Evolutionary conservation across 2,888 invertebrate genomes (phyloP).

Genomic region (Caenorhabditis angaria): DNA sequence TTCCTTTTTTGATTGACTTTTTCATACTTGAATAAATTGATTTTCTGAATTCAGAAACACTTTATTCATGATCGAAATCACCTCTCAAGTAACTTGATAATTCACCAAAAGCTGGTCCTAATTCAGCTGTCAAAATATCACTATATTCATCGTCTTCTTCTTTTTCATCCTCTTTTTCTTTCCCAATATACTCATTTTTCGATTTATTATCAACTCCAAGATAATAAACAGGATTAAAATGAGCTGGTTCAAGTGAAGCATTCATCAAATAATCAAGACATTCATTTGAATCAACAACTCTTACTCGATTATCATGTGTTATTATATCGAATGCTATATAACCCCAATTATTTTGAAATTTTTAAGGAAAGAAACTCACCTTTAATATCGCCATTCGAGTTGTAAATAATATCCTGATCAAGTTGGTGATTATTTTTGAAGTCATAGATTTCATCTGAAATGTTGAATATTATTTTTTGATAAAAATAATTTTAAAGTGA

Average conservation of each 20-base stretch:
- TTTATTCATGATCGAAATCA: background rate
- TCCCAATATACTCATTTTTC: background rate
- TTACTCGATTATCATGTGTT: background rate
- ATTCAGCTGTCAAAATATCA: background rate
- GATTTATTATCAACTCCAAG: background rate
- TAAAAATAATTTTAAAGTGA: background rate
- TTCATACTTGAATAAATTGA: no score
- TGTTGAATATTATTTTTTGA: background rate
- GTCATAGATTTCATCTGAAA: conserved; percentile 1
- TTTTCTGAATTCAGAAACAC: no score
- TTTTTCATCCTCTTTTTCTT: background rate
- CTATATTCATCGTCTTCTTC: background rate
- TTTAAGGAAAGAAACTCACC: background rate
- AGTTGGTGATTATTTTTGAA: background rate
- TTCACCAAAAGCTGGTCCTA: background rate
- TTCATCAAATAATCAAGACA: background rate
- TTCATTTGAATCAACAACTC: conserved; percentile 10
- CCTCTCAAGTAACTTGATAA: background rate
- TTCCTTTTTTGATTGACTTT: no score
- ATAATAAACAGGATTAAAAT: conserved; percentile 6
- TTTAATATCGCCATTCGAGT: background rate
- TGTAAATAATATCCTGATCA: background rate
- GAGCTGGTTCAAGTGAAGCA: background rate
- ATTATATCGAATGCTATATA: conserved; percentile 1
- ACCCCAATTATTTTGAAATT: background rate